These are phyloP conservation scores for Drosophila mayri DNA, from an alignment of 1,140 invertebrate genomes.

Conservation along the genomic window DNA sequence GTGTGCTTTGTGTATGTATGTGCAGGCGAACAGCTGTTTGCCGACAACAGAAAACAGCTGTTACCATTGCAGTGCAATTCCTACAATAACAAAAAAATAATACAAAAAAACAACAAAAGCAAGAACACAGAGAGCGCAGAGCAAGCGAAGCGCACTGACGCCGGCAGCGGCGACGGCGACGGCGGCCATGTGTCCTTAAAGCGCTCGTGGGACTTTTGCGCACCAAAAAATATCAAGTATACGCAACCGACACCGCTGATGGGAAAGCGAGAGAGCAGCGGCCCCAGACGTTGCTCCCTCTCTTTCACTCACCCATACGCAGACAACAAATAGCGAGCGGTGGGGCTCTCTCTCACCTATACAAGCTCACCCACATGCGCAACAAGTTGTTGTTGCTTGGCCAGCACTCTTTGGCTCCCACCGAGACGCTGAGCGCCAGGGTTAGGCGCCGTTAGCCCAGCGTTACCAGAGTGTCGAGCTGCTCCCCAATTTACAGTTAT, in stretches of 20 bases:
- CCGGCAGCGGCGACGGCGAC: constrained; percentile 13
- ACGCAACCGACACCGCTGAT: constrained; percentile 36
- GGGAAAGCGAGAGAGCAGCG: constrained; percentile 22
- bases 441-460: constrained; percentile 48
- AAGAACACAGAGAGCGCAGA: constrained; percentile 15
- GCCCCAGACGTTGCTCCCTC: constrained; percentile 51
- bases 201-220: constrained; percentile 56
- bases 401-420: constrained; percentile 29
- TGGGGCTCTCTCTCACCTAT: constrained; percentile 5
- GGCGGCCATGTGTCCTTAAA: constrained; percentile 65
- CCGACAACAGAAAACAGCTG: constrained; percentile 52
- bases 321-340: neutral
- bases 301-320: constrained; percentile 17
- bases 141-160: constrained; percentile 8
- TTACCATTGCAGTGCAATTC: constrained; percentile 50
- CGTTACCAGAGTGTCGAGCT: constrained; percentile 42
- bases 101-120: constrained; percentile 22
- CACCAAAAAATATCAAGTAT: constrained; percentile 70
- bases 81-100: constrained; percentile 40
- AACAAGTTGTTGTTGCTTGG: constrained; percentile 69
- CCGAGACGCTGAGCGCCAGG: constrained; percentile 13
- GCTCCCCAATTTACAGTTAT: constrained; percentile 51
- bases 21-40: constrained; percentile 61
- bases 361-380: constrained; percentile 60
- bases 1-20: neutral